phyloP scores from a whole-genome alignment of 2,113 vertebrate genomes.

The Cebidichthys violaceus region DNA sequence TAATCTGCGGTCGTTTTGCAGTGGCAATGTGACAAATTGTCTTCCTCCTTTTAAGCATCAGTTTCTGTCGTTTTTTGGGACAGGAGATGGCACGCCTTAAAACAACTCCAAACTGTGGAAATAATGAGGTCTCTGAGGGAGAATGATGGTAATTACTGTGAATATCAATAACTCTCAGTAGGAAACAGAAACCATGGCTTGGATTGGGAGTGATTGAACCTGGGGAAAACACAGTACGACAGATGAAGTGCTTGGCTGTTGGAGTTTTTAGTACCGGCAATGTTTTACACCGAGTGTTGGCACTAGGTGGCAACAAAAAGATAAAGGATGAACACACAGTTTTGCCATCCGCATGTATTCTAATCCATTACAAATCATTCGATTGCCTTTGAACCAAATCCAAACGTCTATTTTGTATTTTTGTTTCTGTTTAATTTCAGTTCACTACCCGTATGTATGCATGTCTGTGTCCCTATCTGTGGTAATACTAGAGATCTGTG shows the following conservation, averaged over 20 bases:
- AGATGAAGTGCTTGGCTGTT: slow-evolving; percentile 54
- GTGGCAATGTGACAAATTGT: slow-evolving; percentile 45
- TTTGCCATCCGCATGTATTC: slow-evolving; percentile 1
- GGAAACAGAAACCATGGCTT: slow-evolving; percentile 47
- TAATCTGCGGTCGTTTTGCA: slow-evolving; percentile 49
- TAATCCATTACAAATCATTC: slow-evolving; percentile 12
- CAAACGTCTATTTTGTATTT: slow-evolving; percentile 2
- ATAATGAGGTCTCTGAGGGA: slow-evolving; percentile 74
- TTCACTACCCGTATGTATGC: no score
- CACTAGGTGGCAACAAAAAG: neutral
- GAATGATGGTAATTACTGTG: slow-evolving; percentile 66
- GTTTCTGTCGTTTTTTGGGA: slow-evolving; percentile 57
- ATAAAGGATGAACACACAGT: slow-evolving; percentile 8
- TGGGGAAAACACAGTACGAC: slow-evolving; percentile 25
- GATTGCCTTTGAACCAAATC: slow-evolving; percentile 22
- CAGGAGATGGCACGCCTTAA: slow-evolving; percentile 48
- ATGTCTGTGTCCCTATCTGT: neutral
- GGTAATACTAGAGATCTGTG: neutral
- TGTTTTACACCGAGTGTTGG: slow-evolving; percentile 42
- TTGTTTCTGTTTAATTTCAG: neutral
- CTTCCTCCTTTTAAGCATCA: slow-evolving; percentile 46
- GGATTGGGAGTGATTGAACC: slow-evolving; percentile 51
- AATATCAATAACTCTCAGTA: slow-evolving; percentile 65
- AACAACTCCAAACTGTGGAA: slow-evolving; percentile 61
- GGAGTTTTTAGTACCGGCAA: slow-evolving; percentile 23